These are phyloP conservation scores for Patella ulyssiponensis DNA, from an alignment of 2,888 invertebrate species.

Conservation along the genomic window DNA sequence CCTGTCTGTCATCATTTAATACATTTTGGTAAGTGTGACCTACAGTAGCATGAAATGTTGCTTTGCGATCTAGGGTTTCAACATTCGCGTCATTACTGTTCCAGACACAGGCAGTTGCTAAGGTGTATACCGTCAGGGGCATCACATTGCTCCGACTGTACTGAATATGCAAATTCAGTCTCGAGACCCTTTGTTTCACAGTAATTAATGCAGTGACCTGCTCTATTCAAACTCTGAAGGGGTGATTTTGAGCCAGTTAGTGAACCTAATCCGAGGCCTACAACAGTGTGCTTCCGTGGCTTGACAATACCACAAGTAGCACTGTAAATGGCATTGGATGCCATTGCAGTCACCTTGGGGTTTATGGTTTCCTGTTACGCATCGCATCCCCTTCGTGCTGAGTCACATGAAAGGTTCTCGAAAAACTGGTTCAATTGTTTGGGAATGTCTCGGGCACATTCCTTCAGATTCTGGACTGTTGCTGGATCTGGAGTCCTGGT, in stretches of 20 bases:
- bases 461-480: not conserved
- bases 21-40: slow-evolving; percentile 23
- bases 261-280: no score
- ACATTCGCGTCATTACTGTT: slow-evolving; percentile 25
- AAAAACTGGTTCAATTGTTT: no score
- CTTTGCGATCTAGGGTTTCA: slow-evolving; percentile 21
- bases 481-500: not conserved
- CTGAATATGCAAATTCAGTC: slow-evolving; percentile 28
- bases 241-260: no score
- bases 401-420: no score
- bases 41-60: no score
- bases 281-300: no score
- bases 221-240: slow-evolving; percentile 26
- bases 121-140: slow-evolving; percentile 21
- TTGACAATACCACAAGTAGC: slow-evolving; percentile 22
- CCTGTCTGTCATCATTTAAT: not conserved
- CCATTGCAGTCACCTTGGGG: slow-evolving; percentile 8
- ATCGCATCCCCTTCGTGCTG: no score
- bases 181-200: slow-evolving; percentile 25
- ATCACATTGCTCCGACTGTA: slow-evolving; percentile 8
- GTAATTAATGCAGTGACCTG: slow-evolving; percentile 32
- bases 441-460: no score
- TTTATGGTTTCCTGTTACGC: slow-evolving; percentile 1
- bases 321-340: slow-evolving; percentile 31
- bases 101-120: slow-evolving; percentile 19